Conservation (phyloP, 2,888 invertebrate species). For the Drosophila histrio region DNA sequence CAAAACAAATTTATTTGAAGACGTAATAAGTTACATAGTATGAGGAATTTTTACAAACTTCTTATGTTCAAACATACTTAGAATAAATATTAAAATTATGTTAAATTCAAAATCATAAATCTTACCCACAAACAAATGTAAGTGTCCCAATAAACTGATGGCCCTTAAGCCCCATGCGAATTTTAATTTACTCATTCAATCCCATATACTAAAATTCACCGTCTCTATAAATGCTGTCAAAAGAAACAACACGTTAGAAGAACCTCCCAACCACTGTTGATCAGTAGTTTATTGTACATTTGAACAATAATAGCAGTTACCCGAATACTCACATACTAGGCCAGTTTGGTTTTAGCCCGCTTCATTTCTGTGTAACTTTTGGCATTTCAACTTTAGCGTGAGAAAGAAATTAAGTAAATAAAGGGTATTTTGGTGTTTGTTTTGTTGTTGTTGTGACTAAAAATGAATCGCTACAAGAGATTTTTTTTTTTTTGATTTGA, state of each 20-base stretch:
- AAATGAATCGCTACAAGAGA: slow-evolving; percentile 40
- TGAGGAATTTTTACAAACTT: slow-evolving; percentile 47
- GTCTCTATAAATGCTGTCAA: slow-evolving; percentile 56
- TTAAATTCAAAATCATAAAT: slow-evolving; percentile 29
- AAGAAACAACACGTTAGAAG: slow-evolving; percentile 67
- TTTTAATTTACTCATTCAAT: slow-evolving; percentile 24
- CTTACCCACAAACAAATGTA: slow-evolving; percentile 47
- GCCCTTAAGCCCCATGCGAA: slow-evolving; percentile 25
- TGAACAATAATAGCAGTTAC: slow-evolving; percentile 10
- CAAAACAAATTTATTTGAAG: slow-evolving; percentile 51
- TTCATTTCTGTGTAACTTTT: slow-evolving; percentile 40
- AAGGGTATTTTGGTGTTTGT: slow-evolving; percentile 22
- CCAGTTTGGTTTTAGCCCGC: slow-evolving; percentile 43
- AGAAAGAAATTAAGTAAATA: slow-evolving; percentile 57
- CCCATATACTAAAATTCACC: slow-evolving; percentile 50
- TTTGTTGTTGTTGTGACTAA: slow-evolving; percentile 29
- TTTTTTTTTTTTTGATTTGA: slow-evolving; percentile 15
- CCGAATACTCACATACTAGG: slow-evolving; percentile 57
- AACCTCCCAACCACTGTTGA: slow-evolving; percentile 27
- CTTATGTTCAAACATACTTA: slow-evolving; percentile 51
- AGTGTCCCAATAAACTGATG: slow-evolving; percentile 45
- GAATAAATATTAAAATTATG: slow-evolving; percentile 8
- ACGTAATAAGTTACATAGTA: slow-evolving; percentile 35
- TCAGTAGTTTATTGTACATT: slow-evolving; percentile 5
- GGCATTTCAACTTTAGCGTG: slow-evolving; percentile 45